Evolutionary conservation across 2,797 vertebrate species (phyloP).

Genomic region (Rachycentron canadum): DNA sequence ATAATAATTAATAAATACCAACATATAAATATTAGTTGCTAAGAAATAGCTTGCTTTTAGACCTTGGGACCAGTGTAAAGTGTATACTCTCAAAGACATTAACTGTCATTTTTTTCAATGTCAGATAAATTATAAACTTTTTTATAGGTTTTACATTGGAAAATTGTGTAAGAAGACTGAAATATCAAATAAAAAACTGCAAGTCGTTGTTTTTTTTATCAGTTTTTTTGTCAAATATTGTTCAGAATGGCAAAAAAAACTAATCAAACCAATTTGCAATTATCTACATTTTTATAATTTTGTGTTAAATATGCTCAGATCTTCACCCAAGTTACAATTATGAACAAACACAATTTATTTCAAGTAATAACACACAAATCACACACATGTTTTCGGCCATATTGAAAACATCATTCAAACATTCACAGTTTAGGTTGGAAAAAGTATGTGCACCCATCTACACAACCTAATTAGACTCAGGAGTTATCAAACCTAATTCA

Average conservation of each 20-base stretch:
- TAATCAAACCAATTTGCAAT: too few relatives aligned
- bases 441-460: not conserved
- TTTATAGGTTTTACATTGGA: too few relatives aligned
- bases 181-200: not conserved
- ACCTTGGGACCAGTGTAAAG: not conserved
- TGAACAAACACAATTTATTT: too few relatives aligned
- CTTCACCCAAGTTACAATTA: too few relatives aligned
- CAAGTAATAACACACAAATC: not conserved
- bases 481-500: not conserved
- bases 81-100: not conserved
- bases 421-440: not conserved
- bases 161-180: too few relatives aligned
- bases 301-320: too few relatives aligned
- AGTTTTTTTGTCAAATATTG: not conserved
- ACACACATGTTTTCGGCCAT: too few relatives aligned
- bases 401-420: not conserved
- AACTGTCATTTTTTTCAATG: too few relatives aligned
- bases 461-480: not conserved
- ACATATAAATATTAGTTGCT: not conserved
- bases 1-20: not conserved
- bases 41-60: not conserved
- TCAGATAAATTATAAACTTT: not conserved
- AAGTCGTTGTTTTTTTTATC: too few relatives aligned
- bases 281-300: too few relatives aligned
- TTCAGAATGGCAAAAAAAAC: too few relatives aligned